A percentile compares a stretch with the other conserved stretches of the same genome.
Conservation (phyloP, 2,113 vertebrate species). For the Oostethus manadensis region DNA sequence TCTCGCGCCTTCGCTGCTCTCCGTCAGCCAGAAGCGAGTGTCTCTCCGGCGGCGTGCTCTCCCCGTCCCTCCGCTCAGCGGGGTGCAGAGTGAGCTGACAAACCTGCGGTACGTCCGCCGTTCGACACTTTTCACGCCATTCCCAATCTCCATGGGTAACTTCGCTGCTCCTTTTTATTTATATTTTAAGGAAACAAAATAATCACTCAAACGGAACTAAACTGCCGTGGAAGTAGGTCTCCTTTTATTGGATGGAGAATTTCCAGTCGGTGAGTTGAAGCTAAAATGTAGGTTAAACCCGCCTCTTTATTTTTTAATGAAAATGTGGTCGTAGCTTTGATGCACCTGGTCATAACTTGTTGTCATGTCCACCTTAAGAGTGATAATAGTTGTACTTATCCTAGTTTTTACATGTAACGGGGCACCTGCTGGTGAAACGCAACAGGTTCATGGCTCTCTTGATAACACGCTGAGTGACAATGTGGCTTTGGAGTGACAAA, state of each 20-base stretch:
- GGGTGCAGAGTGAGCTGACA: slow-evolving; percentile 48
- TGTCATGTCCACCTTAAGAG: neutral
- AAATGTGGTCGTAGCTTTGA: too few species aligned
- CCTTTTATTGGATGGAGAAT: slow-evolving; percentile 49
- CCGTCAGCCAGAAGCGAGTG: slow-evolving; percentile 50
- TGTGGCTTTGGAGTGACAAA: slow-evolving; percentile 3
- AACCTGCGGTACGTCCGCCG: slow-evolving; percentile 35
- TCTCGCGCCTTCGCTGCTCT: slow-evolving; percentile 31
- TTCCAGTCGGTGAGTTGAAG: slow-evolving; percentile 53
- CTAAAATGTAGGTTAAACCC: slow-evolving; percentile 5
- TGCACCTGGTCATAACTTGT: neutral
- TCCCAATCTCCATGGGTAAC: slow-evolving; percentile 27
- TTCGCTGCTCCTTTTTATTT: slow-evolving; percentile 19
- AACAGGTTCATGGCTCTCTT: slow-evolving; percentile 57
- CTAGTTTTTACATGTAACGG: neutral
- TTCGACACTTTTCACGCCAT: slow-evolving; percentile 29
- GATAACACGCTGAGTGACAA: neutral
- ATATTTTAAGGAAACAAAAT: slow-evolving; percentile 29
- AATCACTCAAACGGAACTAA: slow-evolving; percentile 25
- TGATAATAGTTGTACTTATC: neutral
- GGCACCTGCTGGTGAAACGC: slow-evolving; percentile 32
- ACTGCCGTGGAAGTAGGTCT: slow-evolving; percentile 30
- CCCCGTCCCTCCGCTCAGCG: slow-evolving; percentile 31
- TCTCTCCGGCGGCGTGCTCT: slow-evolving; percentile 36
- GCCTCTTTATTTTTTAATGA: neutral